Evolutionary conservation across 2,888 invertebrate species (phyloP).

Genomic region (Lasioglossum vierecki): DNA sequence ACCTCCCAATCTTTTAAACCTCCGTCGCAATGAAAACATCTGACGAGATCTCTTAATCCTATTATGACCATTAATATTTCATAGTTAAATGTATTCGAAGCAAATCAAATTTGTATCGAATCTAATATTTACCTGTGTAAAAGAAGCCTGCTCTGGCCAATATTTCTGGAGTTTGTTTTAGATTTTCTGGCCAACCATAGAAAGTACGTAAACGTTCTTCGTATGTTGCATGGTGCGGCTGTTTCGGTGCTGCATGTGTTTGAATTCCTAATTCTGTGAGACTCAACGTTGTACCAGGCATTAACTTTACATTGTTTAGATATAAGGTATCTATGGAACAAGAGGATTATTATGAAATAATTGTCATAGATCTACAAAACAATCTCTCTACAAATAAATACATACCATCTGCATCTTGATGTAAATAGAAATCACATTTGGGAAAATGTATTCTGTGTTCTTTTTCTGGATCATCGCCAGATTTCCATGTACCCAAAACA

Average conservation of each 20-base stretch:
- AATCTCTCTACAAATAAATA: constrained; percentile 36
- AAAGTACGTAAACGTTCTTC: constrained; percentile 90
- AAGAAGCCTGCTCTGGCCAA: constrained; percentile 96
- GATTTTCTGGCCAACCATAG: constrained; percentile 90
- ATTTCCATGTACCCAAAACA: constrained; percentile 87
- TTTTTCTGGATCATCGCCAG: constrained; percentile 88
- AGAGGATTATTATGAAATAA: constrained; percentile 15
- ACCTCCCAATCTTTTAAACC: constrained; percentile 96
- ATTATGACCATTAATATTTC: constrained; percentile 67
- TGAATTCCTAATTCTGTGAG: constrained; percentile 87
- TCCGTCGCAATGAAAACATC: constrained; percentile 98
- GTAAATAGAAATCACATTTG: constrained; percentile 85
- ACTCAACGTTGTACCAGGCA: constrained; percentile 77
- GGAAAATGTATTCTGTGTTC: constrained; percentile 89
- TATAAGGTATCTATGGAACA: constrained; percentile 64
- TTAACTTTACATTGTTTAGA: constrained; percentile 83
- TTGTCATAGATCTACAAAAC: not conserved
- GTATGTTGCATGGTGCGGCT: constrained; percentile 88
- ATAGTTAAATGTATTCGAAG: not conserved
- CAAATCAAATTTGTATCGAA: not conserved
- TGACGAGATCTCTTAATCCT: constrained; percentile 90
- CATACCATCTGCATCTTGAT: constrained; percentile 72
- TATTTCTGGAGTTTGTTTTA: constrained; percentile 90
- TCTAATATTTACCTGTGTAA: constrained; percentile 86
- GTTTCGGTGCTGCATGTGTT: constrained; percentile 87